phyloP scores from a whole-genome alignment of 2,113 vertebrate species.

The Echinops telfairi region DNA sequence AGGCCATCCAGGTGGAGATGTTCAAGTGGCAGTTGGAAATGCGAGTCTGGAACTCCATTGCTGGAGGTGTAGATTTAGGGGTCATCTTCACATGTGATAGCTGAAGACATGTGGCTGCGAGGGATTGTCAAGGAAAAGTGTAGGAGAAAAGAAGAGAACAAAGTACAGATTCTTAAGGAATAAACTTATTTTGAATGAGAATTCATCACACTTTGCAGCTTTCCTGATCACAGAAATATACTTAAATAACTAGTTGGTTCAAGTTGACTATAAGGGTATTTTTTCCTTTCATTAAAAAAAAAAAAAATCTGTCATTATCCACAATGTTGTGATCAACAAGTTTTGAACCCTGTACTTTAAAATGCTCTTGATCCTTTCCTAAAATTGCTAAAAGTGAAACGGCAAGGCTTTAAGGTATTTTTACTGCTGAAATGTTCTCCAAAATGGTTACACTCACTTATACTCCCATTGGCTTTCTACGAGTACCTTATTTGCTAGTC shows the following conservation, averaged over 20 bases:
- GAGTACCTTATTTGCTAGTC: not conserved
- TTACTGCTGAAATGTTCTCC: not conserved
- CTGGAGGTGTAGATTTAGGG: too few relatives aligned
- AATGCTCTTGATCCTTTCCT: not conserved
- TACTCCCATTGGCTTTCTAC: not conserved
- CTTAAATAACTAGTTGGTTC: not conserved
- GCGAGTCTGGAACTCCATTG: too few relatives aligned
- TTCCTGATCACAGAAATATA: not conserved
- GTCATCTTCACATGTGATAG: too few relatives aligned
- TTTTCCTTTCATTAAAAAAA: not conserved
- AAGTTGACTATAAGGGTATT: too few relatives aligned
- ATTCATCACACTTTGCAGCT: not conserved
- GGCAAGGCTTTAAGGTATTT: not conserved
- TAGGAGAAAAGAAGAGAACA: too few relatives aligned
- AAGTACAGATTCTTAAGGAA: not conserved
- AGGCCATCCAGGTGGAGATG: too few relatives aligned
- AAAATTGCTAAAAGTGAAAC: not conserved
- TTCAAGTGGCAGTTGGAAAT: too few relatives aligned
- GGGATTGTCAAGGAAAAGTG: too few relatives aligned
- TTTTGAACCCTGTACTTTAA: not conserved
- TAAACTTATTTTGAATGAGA: not conserved
- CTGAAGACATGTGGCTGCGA: too few relatives aligned
- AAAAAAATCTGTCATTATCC: too few relatives aligned
- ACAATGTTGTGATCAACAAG: not conserved
- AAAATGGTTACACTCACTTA: not conserved